These are phyloP conservation scores for Hyposmocoma kahamanoa DNA, from an alignment of 1,140 invertebrate genomes.

Conservation along the genomic window DNA sequence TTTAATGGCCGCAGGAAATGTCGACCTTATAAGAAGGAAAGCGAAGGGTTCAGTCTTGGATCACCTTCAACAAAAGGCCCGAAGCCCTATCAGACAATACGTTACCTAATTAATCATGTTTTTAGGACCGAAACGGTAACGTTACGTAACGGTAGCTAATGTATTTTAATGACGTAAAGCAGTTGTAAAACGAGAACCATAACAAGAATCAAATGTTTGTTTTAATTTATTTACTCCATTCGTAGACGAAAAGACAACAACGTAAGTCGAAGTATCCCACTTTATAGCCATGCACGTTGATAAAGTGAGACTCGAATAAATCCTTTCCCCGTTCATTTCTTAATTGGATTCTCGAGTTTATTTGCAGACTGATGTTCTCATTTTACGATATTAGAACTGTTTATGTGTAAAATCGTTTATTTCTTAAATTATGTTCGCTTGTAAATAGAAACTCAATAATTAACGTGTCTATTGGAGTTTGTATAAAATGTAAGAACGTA, in stretches of 20 bases:
- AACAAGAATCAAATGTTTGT: conserved; percentile 7
- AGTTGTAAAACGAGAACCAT: background rate
- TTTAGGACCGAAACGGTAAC: background rate
- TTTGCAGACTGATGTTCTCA: conserved; percentile 53
- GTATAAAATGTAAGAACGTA: too few relatives aligned
- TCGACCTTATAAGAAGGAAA: conserved; percentile 41
- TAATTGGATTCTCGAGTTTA: conserved; percentile 66
- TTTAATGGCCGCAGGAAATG: conserved; percentile 57
- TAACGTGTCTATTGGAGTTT: too few relatives aligned
- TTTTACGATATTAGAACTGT: conserved; percentile 55
- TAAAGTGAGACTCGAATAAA: conserved; percentile 52
- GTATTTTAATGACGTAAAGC: background rate
- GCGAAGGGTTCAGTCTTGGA: conserved; percentile 31
- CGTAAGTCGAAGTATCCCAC: conserved; percentile 21
- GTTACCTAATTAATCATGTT: conserved; percentile 4
- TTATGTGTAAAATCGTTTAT: conserved; percentile 26
- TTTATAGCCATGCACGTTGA: conserved; percentile 40
- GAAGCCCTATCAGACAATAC: background rate
- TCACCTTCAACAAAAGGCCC: conserved; percentile 28
- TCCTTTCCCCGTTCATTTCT: conserved; percentile 54
- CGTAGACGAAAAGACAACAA: conserved; percentile 12
- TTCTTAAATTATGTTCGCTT: too few relatives aligned
- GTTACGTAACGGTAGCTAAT: background rate
- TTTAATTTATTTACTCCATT: conserved; percentile 13
- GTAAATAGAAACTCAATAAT: too few relatives aligned